Percentiles rank a stretch among this genome's conserved stretches.
Evolutionary conservation across 2,797 vertebrate species (phyloP).

Genomic region (Manis javanica): DNA sequence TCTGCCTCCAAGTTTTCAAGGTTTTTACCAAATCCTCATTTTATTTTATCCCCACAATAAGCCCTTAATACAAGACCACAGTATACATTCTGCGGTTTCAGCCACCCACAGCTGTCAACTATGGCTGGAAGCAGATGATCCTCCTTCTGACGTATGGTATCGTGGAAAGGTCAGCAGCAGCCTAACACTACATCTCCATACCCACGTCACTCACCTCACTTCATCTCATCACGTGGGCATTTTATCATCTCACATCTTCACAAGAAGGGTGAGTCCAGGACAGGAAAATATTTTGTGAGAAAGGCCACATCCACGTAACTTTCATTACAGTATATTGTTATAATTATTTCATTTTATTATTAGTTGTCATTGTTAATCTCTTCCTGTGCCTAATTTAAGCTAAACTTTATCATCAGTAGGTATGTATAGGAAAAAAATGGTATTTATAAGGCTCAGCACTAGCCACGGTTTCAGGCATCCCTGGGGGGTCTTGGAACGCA

Average conservation of each 20-base stretch:
- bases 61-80: not conserved
- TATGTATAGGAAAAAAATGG: not conserved
- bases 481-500: not conserved
- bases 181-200: not conserved
- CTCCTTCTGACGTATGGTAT: not conserved
- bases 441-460: no score
- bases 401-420: not conserved
- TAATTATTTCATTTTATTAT: not conserved
- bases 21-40: not conserved
- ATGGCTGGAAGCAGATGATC: not conserved
- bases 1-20: slow-evolving; percentile 19
- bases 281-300: not conserved
- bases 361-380: not conserved
- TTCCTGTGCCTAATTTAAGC: not conserved
- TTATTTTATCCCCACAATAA: not conserved
- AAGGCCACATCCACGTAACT: not conserved
- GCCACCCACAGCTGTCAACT: not conserved
- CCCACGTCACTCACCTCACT: not conserved
- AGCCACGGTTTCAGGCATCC: not conserved
- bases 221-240: not conserved
- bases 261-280: not conserved
- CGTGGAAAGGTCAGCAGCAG: not conserved
- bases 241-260: not conserved
- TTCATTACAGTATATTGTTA: not conserved
- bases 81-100: not conserved